Base-by-base conservation (phyloP, 2,113 vertebrate genomes). In the Sialia sialis region DNA sequence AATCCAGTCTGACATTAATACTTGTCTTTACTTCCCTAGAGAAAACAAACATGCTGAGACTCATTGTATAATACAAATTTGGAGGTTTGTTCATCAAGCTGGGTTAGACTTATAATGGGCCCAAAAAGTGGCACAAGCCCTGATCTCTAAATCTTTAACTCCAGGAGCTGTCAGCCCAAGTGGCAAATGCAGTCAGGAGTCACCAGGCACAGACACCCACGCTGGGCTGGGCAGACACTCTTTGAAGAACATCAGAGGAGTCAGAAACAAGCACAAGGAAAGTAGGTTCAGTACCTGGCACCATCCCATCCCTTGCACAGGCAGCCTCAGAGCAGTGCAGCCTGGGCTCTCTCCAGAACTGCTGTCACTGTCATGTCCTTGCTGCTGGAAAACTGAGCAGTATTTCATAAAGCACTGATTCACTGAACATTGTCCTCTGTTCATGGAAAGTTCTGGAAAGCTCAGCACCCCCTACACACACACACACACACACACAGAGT, bases 1-100 rank as follows among this genome's bases (percentile, higher is more conserved):
- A 83, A 96, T 89, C 23, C 82, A 93, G 23, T 41, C 51, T 87
- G 93, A 91, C 78, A 46, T 93, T 73, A 93, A 95, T 80, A 93
- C 30, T 83, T 80, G 54, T 44, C 55, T 91, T 69, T 58, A 59
- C 30, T 29, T 80, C 93, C 74, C 84, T 18, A 10, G 74, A 76
- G 89, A 62, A 92, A 85, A 77, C 21, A 89, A 77, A 73, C 67
- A 92, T 2, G 62, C 74, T 70, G 87, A 94, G 59, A 46, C 27
- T 76, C 39, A 32, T 15, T 10, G 44, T 55, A 88, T 41, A 80
- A 77, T 27, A 93, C 59, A 87, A 69, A 90, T 81, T 6, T 74
- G 79, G 67, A 86, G 83, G 46, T 93, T 95, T 92, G 79, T 55
- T 94, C 87, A 77, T 70, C 67, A 83, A 34, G 44, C 27, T n/a